Conservation (phyloP, 2,888 invertebrate genomes). For the Fabriciana adippe region DNA sequence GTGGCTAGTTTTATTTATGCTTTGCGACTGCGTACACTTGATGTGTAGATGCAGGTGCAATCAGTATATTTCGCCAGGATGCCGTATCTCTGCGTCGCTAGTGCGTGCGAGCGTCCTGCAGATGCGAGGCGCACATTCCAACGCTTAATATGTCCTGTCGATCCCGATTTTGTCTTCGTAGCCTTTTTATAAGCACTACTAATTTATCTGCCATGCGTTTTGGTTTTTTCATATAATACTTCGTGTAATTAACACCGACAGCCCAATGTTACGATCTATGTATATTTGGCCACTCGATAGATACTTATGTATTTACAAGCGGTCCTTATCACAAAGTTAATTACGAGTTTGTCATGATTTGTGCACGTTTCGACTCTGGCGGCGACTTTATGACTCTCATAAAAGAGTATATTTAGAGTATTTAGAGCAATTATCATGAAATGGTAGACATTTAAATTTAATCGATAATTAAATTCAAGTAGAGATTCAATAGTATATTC, state of each 20-base stretch:
- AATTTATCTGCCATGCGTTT: no score
- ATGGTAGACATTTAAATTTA: constrained; percentile 31
- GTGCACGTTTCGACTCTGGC: neutral
- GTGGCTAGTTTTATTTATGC: no score
- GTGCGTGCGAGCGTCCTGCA: constrained; percentile 2
- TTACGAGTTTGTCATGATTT: neutral
- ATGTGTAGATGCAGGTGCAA: neutral
- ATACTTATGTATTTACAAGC: no score
- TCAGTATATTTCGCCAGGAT: neutral
- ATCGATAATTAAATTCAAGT: constrained; percentile 35
- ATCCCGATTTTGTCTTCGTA: constrained; percentile 12
- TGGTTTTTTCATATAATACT: no score
- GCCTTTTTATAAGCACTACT: neutral
- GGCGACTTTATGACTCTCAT: constrained; percentile 24
- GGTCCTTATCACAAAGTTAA: neutral
- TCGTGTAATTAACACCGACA: no score
- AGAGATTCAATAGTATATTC: neutral
- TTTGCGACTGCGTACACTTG: no score
- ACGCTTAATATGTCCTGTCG: constrained; percentile 21
- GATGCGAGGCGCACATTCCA: constrained; percentile 18
- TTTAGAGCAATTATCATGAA: constrained; percentile 5
- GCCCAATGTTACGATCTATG: no score
- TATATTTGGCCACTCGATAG: no score
- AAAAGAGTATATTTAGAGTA: constrained; percentile 20
- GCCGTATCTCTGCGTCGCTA: constrained; percentile 15